These are phyloP conservation scores for Struthidea cinerea DNA, from an alignment of 2,113 vertebrate species.

Conservation along the genomic window DNA sequence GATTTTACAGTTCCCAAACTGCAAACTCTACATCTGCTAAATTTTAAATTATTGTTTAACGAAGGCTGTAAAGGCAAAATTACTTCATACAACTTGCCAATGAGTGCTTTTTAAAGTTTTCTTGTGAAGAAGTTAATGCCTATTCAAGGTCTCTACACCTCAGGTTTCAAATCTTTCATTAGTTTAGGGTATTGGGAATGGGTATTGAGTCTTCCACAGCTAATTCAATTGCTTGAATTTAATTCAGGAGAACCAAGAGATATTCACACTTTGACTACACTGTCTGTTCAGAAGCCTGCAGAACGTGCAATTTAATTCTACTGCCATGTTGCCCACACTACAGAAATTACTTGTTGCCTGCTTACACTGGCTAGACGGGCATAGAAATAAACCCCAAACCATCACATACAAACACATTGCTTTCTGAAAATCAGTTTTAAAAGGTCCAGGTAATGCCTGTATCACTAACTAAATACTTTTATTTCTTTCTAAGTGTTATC, in stretches of 20 bases:
- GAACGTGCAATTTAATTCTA: background rate
- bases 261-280: background rate
- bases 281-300: background rate
- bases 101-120: background rate
- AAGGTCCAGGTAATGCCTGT: background rate
- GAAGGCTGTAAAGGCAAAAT: background rate
- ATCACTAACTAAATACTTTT: background rate
- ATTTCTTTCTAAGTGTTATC: too few species aligned
- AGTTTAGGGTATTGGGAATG: background rate
- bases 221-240: background rate
- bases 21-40: background rate
- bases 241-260: background rate
- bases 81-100: background rate
- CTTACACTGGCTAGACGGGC: background rate
- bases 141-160: background rate
- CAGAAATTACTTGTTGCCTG: background rate
- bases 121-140: background rate
- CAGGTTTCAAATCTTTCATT: background rate
- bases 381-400: background rate
- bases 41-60: background rate
- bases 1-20: background rate
- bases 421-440: background rate
- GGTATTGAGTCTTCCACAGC: background rate
- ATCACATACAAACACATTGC: background rate
- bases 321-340: background rate